Conservation (phyloP, 2,113 vertebrate species). For the Myrmecobius fasciatus region DNA sequence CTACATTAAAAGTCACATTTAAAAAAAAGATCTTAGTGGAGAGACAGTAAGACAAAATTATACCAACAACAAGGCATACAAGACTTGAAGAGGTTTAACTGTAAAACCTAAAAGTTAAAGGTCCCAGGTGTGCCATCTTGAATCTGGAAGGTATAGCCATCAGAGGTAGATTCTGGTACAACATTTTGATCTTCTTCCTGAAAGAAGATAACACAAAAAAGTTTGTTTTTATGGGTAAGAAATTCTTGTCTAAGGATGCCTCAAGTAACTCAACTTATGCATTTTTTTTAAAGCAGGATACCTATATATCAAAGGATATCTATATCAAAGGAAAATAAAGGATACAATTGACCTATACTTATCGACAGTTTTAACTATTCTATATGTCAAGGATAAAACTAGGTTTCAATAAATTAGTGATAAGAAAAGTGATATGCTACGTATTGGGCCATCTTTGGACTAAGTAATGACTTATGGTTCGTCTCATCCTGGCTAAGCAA, state of each 20-base stretch:
- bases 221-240: not conserved
- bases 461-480: not conserved
- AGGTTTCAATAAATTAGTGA: not conserved
- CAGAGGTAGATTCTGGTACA: slow-evolving; percentile 86
- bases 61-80: slow-evolving; percentile 64
- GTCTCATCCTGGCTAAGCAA: not conserved
- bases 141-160: slow-evolving; percentile 87
- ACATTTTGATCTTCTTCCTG: slow-evolving; percentile 89
- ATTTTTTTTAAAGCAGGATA: no score
- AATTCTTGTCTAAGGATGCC: not conserved
- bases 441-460: not conserved
- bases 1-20: slow-evolving; percentile 82
- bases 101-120: slow-evolving; percentile 88
- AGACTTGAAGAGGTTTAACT: not conserved
- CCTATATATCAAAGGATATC: no score
- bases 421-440: not conserved
- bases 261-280: no score
- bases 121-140: slow-evolving; percentile 83
- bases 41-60: slow-evolving; percentile 73
- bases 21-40: slow-evolving; percentile 78
- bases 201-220: slow-evolving; percentile 65
- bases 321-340: not conserved
- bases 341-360: not conserved
- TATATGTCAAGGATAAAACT: not conserved
- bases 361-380: not conserved